These are phyloP conservation scores for Globicephala melas DNA, from an alignment of 2,113 vertebrate genomes.

Conservation along the genomic window DNA sequence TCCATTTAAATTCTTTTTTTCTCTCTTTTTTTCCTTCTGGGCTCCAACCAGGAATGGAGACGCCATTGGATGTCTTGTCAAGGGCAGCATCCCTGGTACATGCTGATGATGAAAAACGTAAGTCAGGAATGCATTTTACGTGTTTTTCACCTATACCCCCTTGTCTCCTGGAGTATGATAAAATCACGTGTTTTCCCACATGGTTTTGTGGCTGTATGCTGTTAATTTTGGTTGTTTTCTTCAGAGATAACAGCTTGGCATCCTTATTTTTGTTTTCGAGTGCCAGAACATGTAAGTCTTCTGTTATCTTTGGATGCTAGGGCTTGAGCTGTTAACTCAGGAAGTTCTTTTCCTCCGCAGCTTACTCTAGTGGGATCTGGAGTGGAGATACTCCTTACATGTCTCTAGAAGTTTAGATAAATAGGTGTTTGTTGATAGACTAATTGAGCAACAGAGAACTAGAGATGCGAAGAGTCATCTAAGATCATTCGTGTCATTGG, in stretches of 20 bases:
- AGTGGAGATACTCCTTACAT: not conserved
- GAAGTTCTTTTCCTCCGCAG: not conserved
- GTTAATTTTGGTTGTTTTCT: not conserved
- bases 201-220: not conserved
- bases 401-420: not conserved
- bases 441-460: not conserved
- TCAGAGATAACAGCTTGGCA: not conserved
- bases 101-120: slow-evolving; percentile 96
- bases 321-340: not conserved
- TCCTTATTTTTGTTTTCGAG: not conserved
- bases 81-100: slow-evolving; percentile 97
- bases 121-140: slow-evolving; percentile 76
- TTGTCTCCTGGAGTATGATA: not conserved
- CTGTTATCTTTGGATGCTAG: not conserved
- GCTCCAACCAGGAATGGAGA: slow-evolving; percentile 93
- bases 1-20: not conserved
- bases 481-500: not conserved
- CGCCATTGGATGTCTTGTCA: slow-evolving; percentile 97
- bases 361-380: not conserved
- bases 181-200: not conserved
- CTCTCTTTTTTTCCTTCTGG: slow-evolving; percentile 66
- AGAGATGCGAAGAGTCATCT: not conserved
- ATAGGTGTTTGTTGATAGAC: not conserved
- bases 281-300: not conserved
- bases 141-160: not conserved